Base-by-base conservation (phyloP, 2,113 vertebrate genomes). In the Megaceryle maxima region DNA sequence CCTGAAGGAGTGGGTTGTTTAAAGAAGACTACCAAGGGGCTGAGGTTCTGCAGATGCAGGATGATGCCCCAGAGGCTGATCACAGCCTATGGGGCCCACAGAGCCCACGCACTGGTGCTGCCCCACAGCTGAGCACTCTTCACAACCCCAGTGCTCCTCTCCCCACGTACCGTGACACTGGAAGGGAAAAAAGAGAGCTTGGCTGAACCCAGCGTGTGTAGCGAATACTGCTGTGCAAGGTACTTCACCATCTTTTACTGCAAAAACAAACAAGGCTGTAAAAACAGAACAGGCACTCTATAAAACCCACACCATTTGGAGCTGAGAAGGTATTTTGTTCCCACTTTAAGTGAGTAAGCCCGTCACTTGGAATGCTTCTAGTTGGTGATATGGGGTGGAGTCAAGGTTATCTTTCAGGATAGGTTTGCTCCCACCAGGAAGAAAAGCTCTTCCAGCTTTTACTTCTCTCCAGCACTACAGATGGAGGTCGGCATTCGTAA, bases 201-300 rank as follows among this genome's bases (percentile, higher is more conserved):
- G 70, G 69, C 67, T 81, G 59, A 46, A 4, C 16, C 79, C 16
- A 0, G 22, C 0, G 53, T 21, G 67, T 21, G 67, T 51, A 67
- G 2, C 68, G 7, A 10, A 31, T 3, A 2, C 56, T 44, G 43
- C 83, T 35, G 51, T 19, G 80, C 57, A 78, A 82, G 80, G 50
- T 41, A 80, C 95, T 88, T 53, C 60, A 18, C 83, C 80, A 19
- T 9, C 86, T 76, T 70, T 26, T 60, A 87, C 80, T 43, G 74
- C 92, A 53, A 81, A 94, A 93, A 50, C 88, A 95, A 94, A 90
- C 5, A 44, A 83, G 83, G 80, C 48, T 93, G 80, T 88, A 57
- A 94, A 90, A 90, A 33, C 73, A 41, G 76, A 93, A 95, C 62
- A 69, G 41, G 44, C 3, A 86, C 50, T 74, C 86, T 1, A 43